phyloP scores from a whole-genome alignment of 2,888 invertebrate species.

The Cryptocheilus praepositus region DNA sequence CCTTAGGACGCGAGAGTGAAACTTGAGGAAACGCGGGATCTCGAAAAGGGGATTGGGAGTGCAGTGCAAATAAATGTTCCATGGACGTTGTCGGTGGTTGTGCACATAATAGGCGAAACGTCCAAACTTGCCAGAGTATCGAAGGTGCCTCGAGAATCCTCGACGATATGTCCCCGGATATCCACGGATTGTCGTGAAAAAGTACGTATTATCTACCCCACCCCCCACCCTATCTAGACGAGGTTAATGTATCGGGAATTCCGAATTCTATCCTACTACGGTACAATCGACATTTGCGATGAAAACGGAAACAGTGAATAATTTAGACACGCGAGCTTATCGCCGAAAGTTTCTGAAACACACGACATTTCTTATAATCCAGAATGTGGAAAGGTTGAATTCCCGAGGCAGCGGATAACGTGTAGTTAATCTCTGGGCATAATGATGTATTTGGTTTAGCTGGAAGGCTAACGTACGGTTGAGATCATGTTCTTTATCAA shows the following conservation, averaged over 20 bases:
- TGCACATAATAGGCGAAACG: conserved; percentile 31
- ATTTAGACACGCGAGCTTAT: too few relatives aligned
- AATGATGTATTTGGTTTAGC: too few relatives aligned
- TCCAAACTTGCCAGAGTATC: conserved; percentile 26
- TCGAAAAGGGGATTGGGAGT: conserved; percentile 36
- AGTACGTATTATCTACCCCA: conserved; percentile 52
- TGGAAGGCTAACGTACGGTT: too few relatives aligned
- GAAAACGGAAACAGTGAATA: neutral
- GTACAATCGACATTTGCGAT: conserved; percentile 29
- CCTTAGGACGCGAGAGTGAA: too few relatives aligned
- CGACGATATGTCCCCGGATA: conserved; percentile 54
- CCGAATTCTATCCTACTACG: conserved; percentile 32
- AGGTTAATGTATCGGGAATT: conserved; percentile 52
- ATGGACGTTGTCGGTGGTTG: conserved; percentile 44
- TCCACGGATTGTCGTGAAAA: conserved; percentile 53
- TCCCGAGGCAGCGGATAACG: too few relatives aligned
- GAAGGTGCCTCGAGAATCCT: conserved; percentile 46
- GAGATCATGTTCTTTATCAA: conserved; percentile 21
- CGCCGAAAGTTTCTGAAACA: too few relatives aligned
- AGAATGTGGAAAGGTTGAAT: too few relatives aligned
- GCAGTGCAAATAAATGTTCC: conserved; percentile 63
- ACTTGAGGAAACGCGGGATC: conserved; percentile 2
- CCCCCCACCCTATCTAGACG: neutral
- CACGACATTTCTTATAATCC: too few relatives aligned
- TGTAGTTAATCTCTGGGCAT: too few relatives aligned